Conservation (phyloP, 92 coral and sea anemone species). For the Meandrina meandrites region DNA sequence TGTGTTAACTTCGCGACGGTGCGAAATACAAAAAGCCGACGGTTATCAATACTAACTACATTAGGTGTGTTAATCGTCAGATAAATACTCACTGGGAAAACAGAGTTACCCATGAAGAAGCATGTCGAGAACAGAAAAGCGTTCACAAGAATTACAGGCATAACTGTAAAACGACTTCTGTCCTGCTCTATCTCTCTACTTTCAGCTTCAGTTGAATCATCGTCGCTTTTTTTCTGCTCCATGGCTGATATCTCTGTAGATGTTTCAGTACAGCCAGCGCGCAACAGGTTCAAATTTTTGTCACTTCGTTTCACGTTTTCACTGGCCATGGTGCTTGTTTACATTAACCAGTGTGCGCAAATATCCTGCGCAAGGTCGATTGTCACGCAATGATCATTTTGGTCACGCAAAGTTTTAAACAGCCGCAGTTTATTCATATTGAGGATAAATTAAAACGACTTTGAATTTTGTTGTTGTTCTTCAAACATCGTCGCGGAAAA, state of each 20-base stretch:
- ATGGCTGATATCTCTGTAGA: neutral
- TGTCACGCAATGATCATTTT: neutral
- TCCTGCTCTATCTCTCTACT: neutral
- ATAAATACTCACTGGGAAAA: conserved; percentile 4
- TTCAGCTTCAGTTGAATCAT: neutral
- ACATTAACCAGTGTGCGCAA: neutral
- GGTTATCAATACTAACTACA: too few relatives aligned
- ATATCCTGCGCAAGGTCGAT: neutral
- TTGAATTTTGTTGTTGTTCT: too few relatives aligned
- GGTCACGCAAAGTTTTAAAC: neutral
- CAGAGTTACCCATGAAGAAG: conserved; percentile 24
- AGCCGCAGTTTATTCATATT: too few relatives aligned
- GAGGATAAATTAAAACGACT: too few relatives aligned
- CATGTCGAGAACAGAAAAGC: conserved; percentile 15
- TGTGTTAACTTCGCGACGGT: neutral
- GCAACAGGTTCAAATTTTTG: neutral
- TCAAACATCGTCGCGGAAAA: neutral
- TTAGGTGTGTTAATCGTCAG: neutral
- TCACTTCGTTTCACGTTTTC: too few relatives aligned
- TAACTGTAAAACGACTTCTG: neutral
- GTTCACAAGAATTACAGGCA: neutral
- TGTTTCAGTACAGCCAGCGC: neutral
- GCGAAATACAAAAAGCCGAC: too few relatives aligned
- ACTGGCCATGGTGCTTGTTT: too few relatives aligned
- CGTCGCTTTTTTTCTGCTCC: neutral